Evolutionary conservation across 1,140 invertebrate genomes (phyloP).

Genomic region (Drosophila pectinifera): DNA sequence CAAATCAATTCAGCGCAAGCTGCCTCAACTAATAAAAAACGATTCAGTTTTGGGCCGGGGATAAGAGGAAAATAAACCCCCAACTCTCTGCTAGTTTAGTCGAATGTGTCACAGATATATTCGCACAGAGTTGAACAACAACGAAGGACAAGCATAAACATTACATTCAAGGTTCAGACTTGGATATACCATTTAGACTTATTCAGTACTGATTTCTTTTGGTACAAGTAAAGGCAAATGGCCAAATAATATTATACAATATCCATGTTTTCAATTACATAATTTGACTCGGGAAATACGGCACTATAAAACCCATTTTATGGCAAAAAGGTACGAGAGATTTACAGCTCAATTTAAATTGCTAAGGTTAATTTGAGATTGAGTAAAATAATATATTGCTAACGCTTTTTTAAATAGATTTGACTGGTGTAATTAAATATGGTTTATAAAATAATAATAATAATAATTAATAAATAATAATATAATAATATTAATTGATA

Average conservation of each 20-base stretch:
- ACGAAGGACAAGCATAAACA: conserved; percentile 7
- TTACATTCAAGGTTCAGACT: neutral
- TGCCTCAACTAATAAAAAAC: conserved; percentile 82
- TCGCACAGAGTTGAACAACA: conserved; percentile 16
- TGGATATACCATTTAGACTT: neutral
- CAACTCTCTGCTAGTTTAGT: conserved; percentile 46
- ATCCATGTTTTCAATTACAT: neutral
- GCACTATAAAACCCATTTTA: neutral
- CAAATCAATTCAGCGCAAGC: conserved; percentile 83
- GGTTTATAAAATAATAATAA: too few species aligned
- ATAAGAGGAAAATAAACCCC: conserved; percentile 7
- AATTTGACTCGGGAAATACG: neutral
- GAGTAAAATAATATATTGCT: too few species aligned
- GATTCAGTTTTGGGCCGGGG: conserved; percentile 48
- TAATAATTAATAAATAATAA: too few species aligned
- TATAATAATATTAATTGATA: too few species aligned
- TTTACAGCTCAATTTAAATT: neutral
- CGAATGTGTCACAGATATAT: conserved; percentile 35
- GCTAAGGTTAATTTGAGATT: too few species aligned
- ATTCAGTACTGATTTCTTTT: neutral
- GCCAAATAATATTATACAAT: neutral
- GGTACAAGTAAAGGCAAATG: neutral
- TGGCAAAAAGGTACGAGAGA: too few species aligned
- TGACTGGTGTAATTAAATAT: too few species aligned
- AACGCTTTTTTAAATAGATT: too few species aligned